Conservation (phyloP, 2,888 invertebrate species). For the Campoletis raptor region DNA sequence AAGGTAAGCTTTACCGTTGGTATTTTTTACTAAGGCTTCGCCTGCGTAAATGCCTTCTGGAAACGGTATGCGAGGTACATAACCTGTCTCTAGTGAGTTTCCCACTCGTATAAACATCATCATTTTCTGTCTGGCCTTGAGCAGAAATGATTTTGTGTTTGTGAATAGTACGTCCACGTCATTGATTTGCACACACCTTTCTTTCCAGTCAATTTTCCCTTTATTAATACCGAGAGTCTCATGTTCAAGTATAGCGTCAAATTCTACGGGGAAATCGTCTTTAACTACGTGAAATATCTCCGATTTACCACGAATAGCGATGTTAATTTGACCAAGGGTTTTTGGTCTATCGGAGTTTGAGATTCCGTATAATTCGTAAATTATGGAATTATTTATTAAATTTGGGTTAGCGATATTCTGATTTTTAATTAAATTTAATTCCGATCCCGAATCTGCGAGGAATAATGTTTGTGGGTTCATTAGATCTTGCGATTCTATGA, state of each 20-base stretch:
- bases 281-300: slow-evolving; percentile 11
- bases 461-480: background rate
- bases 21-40: no score
- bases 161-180: no score
- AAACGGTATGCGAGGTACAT: no score
- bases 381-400: slow-evolving; percentile 30
- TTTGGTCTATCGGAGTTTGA: background rate
- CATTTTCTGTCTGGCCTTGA: no score
- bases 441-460: background rate
- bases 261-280: slow-evolving; percentile 1
- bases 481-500: background rate
- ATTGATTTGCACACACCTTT: no score
- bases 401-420: slow-evolving; percentile 23
- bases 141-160: no score
- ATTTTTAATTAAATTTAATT: slow-evolving; percentile 4
- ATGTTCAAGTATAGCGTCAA: slow-evolving; percentile 4
- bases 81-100: no score
- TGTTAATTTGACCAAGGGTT: slow-evolving; percentile 2
- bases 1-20: no score
- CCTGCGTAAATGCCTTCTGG: no score
- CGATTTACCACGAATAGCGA: background rate
- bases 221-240: no score
- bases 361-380: background rate
- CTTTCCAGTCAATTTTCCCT: no score
- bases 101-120: no score